phyloP scores from a whole-genome alignment of 2,888 invertebrate species.

The Prosapia bicincta region DNA sequence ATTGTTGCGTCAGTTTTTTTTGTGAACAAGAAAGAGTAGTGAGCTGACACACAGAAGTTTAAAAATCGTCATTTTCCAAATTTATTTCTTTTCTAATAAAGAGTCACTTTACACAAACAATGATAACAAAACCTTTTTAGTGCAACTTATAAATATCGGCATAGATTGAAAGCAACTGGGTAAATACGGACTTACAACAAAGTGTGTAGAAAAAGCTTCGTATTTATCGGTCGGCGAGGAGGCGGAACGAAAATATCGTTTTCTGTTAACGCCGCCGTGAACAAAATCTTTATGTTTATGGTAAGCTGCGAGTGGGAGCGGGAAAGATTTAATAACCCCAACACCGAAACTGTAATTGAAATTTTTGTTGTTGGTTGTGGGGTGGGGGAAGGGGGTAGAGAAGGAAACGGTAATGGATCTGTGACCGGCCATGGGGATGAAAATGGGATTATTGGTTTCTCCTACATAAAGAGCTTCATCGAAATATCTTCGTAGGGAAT shows the following conservation, averaged over 20 bases:
- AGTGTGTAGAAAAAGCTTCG: neutral
- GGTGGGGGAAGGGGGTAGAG: neutral
- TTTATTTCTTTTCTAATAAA: no score
- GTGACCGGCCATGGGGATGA: neutral
- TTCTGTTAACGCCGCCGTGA: neutral
- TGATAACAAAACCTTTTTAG: no score
- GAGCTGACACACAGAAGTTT: no score
- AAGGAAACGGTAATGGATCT: neutral
- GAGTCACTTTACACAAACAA: no score
- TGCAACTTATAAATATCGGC: no score
- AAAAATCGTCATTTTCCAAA: no score
- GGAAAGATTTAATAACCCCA: neutral
- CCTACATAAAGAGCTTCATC: neutral
- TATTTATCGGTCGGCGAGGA: neutral
- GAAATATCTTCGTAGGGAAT: neutral
- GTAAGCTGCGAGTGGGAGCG: neutral
- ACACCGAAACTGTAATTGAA: neutral
- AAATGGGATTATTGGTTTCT: neutral
- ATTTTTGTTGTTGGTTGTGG: neutral
- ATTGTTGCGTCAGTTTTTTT: no score
- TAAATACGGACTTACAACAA: neutral
- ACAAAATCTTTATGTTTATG: neutral
- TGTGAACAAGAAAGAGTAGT: no score
- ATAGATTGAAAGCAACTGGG: no score
- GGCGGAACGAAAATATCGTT: neutral